Conservation (phyloP, 2,888 invertebrate genomes). For the Andrena dorsata region DNA sequence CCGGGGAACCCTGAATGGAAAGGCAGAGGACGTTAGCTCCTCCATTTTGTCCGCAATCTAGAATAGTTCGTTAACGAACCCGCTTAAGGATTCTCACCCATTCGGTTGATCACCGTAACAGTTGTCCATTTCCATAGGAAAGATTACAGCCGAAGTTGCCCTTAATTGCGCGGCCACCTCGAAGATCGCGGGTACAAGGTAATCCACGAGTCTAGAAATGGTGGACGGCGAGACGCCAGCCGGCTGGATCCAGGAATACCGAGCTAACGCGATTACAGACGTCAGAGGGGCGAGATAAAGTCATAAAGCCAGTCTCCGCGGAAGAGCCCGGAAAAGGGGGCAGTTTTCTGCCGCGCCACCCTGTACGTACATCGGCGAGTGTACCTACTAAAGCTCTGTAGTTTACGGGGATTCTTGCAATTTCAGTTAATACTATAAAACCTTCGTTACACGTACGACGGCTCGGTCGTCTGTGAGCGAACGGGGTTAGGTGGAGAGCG, state of each 20-base stretch:
- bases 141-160: too few species aligned
- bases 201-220: too few species aligned
- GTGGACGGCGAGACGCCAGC: background rate
- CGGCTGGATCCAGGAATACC: background rate
- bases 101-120: too few species aligned
- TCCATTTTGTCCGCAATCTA: too few species aligned
- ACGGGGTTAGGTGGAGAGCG: slow-evolving; percentile 62
- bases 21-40: too few species aligned
- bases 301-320: slow-evolving; percentile 17
- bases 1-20: too few species aligned
- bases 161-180: too few species aligned
- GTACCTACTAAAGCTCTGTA: slow-evolving; percentile 72
- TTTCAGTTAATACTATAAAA: slow-evolving; percentile 84
- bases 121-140: too few species aligned
- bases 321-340: slow-evolving; percentile 9
- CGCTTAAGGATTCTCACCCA: too few species aligned
- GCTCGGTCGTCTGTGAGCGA: slow-evolving; percentile 48
- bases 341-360: slow-evolving; percentile 53
- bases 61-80: too few species aligned
- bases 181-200: too few species aligned
- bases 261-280: slow-evolving; percentile 10
- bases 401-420: slow-evolving; percentile 80
- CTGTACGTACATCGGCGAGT: slow-evolving; percentile 43
- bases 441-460: slow-evolving; percentile 74
- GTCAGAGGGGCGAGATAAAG: slow-evolving; percentile 10